phyloP scores from a whole-genome alignment of 1,140 invertebrate genomes.

The Eurosta solidaginis region DNA sequence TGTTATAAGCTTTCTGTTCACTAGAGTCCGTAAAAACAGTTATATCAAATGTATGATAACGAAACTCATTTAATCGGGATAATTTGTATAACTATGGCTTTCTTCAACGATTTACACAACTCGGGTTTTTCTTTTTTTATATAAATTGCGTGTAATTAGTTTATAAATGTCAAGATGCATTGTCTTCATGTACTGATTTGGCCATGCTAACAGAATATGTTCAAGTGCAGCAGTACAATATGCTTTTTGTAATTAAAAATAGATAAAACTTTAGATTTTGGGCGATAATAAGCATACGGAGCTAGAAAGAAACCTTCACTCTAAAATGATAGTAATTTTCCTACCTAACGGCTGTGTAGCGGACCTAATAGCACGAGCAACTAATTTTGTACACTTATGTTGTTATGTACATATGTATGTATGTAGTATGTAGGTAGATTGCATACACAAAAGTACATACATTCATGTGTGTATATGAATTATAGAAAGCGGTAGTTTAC shows the following conservation, averaged over 20 bases:
- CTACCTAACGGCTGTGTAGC: constrained; percentile 12
- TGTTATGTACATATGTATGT: not conserved
- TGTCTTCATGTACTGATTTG: not conserved
- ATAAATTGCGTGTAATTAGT: too few species aligned
- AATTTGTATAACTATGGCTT: too few species aligned
- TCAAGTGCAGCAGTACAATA: not conserved
- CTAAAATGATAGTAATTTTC: not conserved
- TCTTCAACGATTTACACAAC: too few species aligned
- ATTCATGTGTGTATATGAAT: not conserved
- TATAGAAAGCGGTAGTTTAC: constrained; percentile 27
- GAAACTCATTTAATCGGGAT: too few species aligned
- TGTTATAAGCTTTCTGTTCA: too few species aligned
- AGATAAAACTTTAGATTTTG: constrained; percentile 19
- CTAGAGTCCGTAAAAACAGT: too few species aligned
- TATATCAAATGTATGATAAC: too few species aligned
- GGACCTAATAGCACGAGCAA: not conserved
- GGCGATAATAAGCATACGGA: not conserved
- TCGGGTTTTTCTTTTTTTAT: too few species aligned
- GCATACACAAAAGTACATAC: not conserved
- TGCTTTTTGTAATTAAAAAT: not conserved
- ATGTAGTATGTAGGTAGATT: not conserved
- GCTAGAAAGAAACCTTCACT: not conserved
- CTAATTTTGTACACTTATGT: not conserved
- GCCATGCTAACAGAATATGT: not conserved
- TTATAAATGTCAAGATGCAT: too few species aligned